phyloP scores from a whole-genome alignment of 2,797 vertebrate genomes.

The Coccyzus lansbergi region DNA sequence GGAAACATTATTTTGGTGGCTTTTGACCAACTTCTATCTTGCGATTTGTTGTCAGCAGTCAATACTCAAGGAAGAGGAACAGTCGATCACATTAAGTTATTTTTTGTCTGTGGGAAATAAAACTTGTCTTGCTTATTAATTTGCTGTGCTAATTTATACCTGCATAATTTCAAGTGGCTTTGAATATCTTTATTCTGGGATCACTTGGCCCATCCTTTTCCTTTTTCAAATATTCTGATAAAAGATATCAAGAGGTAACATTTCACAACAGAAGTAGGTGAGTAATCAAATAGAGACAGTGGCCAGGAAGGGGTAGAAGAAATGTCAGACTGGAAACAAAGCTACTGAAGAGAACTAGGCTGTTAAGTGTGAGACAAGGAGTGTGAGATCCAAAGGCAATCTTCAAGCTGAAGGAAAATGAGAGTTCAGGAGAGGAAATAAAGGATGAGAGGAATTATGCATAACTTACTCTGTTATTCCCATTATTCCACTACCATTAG shows the following conservation, averaged over 20 bases:
- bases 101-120: not conserved
- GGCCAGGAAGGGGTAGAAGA: not conserved
- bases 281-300: not conserved
- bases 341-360: not conserved
- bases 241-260: not conserved
- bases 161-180: not conserved
- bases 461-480: not conserved
- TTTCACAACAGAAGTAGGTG: not conserved
- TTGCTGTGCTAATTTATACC: not conserved
- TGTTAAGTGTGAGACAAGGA: not conserved
- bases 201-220: not conserved
- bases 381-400: not conserved
- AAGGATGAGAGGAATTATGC: not conserved
- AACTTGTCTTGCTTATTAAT: not conserved
- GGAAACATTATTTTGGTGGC: slow-evolving; percentile 35
- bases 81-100: not conserved
- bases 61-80: slow-evolving; percentile 10
- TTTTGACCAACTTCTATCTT: slow-evolving; percentile 8
- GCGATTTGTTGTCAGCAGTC: slow-evolving; percentile 19
- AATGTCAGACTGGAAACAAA: not conserved
- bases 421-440: not conserved
- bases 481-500: not conserved
- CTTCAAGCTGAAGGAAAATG: not conserved
- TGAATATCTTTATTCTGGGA: not conserved
- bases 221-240: not conserved